A percentile compares a stretch with the other conserved stretches of the same genome.
These are phyloP conservation scores for Melinaea marsaeus DNA, from an alignment of 2,888 invertebrate species.

Conservation along the genomic window DNA sequence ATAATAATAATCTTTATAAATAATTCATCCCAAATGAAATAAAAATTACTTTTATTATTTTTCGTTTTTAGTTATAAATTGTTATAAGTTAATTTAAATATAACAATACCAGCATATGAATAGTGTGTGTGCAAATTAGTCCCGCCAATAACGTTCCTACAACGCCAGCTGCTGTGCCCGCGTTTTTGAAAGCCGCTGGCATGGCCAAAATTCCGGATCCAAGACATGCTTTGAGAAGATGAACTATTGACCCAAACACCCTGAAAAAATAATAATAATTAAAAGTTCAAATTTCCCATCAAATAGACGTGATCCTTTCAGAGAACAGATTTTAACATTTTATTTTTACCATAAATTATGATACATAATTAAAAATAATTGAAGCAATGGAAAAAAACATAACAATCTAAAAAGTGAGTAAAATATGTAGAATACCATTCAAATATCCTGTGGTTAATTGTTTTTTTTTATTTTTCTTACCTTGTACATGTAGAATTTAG, in stretches of 20 bases:
- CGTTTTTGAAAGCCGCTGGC: conserved; percentile 91
- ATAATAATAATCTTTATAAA: no score
- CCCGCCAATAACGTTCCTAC: conserved; percentile 89
- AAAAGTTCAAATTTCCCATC: background rate
- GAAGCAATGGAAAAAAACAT: no score
- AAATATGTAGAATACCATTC: no score
- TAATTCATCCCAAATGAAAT: no score
- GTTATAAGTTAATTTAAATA: background rate
- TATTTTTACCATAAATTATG: no score
- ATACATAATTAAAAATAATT: no score
- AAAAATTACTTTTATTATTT: no score
- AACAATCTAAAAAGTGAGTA: no score
- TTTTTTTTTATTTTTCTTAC: no score
- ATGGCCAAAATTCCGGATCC: conserved; percentile 95
- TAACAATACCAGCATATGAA: conserved; percentile 81
- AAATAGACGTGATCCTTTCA: no score
- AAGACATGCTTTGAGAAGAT: conserved; percentile 94
- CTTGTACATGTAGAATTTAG: background rate
- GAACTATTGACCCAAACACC: conserved; percentile 88
- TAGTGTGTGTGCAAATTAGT: conserved; percentile 92
- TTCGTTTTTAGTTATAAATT: background rate
- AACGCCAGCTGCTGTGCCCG: conserved; percentile 87
- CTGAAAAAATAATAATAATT: conserved; percentile 66
- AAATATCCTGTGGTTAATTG: no score
- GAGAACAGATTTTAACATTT: no score